A percentile compares a stretch with the other conserved stretches of the same genome.
These are phyloP conservation scores for Torymus texanus DNA, from an alignment of 2,888 invertebrate genomes.

Conservation along the genomic window DNA sequence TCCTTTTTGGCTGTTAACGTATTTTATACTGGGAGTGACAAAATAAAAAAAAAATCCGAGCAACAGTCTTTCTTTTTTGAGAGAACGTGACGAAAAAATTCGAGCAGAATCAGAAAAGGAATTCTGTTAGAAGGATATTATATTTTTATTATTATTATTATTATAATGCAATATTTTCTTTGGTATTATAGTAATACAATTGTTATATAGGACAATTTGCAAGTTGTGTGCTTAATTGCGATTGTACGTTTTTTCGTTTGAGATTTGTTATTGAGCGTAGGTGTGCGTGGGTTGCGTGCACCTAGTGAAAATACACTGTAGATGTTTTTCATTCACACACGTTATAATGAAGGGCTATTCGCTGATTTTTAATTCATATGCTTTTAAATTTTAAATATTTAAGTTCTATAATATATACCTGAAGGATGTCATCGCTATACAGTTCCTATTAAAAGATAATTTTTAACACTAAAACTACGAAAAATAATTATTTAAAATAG, in stretches of 20 bases:
- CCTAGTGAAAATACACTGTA: conserved; percentile 38
- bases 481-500: too few relatives aligned
- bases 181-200: conserved; percentile 12
- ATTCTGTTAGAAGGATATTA: conserved; percentile 11
- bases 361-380: background rate
- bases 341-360: conserved; percentile 36
- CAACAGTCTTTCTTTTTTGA: conserved; percentile 32
- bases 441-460: too few relatives aligned
- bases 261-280: conserved; percentile 8
- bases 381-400: too few relatives aligned
- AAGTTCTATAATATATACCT: too few relatives aligned
- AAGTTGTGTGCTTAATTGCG: conserved; percentile 54
- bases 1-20: conserved; percentile 1
- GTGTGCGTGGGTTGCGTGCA: conserved; percentile 11
- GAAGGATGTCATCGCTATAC: too few relatives aligned
- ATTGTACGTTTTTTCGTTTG: conserved; percentile 20
- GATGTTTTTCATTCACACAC: conserved; percentile 39
- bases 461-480: too few relatives aligned
- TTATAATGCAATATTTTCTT: conserved; percentile 43
- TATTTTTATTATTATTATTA: too few relatives aligned
- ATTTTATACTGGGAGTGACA: conserved; percentile 3
- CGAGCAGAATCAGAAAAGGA: conserved; percentile 5
- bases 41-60: background rate
- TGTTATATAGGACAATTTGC: conserved; percentile 42
- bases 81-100: background rate